These are phyloP conservation scores for Dolichopus griseipennis DNA, from an alignment of 2,888 invertebrate species.

Conservation along the genomic window DNA sequence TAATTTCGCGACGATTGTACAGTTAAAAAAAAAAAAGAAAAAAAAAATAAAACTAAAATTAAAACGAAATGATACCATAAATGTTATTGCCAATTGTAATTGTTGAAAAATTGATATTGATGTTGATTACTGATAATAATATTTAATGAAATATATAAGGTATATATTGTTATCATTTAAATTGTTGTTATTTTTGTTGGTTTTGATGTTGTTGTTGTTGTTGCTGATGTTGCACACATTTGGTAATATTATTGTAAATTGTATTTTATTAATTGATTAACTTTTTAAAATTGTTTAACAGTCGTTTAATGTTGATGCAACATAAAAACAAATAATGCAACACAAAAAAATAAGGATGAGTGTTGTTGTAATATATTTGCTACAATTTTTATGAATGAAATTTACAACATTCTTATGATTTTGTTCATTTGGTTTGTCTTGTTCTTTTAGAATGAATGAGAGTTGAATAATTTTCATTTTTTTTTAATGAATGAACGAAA, in stretches of 20 bases:
- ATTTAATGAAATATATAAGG: too few relatives aligned
- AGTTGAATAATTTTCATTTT: too few relatives aligned
- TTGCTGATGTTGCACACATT: not conserved
- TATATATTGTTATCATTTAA: too few relatives aligned
- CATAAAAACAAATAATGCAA: not conserved
- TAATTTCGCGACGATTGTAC: not conserved
- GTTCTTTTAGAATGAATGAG: too few relatives aligned
- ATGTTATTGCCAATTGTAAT: not conserved
- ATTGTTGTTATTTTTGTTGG: too few relatives aligned
- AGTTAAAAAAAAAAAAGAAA: too few relatives aligned
- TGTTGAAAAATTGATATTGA: not conserved
- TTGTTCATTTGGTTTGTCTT: too few relatives aligned
- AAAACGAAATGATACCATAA: not conserved
- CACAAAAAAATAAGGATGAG: not conserved
- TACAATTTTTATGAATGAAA: not conserved
- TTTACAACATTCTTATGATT: not conserved
- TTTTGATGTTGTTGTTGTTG: not conserved
- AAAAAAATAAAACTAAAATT: not conserved
- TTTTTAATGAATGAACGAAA: not conserved
- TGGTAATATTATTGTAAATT: not conserved
- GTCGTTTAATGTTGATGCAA: not conserved
- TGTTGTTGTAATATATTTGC: not conserved
- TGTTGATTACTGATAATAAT: not conserved
- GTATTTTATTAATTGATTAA: constrained; percentile 3
- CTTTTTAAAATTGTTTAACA: not conserved